Base-by-base conservation (phyloP, 2,113 vertebrate genomes). In the Dolichallabes microphthalmus region DNA sequence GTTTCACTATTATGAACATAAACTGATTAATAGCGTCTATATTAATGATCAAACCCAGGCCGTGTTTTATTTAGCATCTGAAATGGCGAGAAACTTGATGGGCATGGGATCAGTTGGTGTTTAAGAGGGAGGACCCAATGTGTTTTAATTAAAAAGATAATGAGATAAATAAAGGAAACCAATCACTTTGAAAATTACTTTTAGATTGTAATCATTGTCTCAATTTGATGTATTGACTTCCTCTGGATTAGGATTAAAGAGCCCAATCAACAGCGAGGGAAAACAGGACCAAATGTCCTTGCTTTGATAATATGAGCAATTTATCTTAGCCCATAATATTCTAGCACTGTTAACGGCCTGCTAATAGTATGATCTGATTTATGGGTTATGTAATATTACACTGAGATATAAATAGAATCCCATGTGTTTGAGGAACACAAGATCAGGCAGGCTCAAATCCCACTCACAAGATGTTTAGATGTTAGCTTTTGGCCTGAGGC, bases 81-180 rank as follows among this genome's bases (percentile, higher is more conserved):
- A 77, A 60, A 78, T 14, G 50, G 25, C 32, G 19, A 53, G 25
- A 52, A 78, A 45, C 50, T 25, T 14, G 45, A n/a, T 74, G 69
- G 22, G 58, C 11, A 64, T 63, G n/a, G 74, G 73, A 64, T 60
- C 32, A 60, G 25, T 20, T 25, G 64, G 32, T 77, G 22, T 66
- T 69, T 58, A 69, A 79, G 11, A 14, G 39, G 61, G 45, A 53
- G 74, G 60, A 61, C 60, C 32, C 64, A 60, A 50, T 71, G 75
- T 85, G 76, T 85, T 85, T 85, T 85, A 85, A 80, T 85, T 85
- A 80, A 71, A 32, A 58, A 85, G 66, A 80, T 85, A 80, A 85
- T 85, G 84, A 80, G 84, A 80, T 80, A 80, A 78, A 71, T 71
- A 71, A 75, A 52, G 15, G n/a, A 85, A 85, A 63, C 64, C 76